These are phyloP conservation scores for Cosmia trapezina DNA, from an alignment of 2,888 invertebrate species.

Conservation along the genomic window DNA sequence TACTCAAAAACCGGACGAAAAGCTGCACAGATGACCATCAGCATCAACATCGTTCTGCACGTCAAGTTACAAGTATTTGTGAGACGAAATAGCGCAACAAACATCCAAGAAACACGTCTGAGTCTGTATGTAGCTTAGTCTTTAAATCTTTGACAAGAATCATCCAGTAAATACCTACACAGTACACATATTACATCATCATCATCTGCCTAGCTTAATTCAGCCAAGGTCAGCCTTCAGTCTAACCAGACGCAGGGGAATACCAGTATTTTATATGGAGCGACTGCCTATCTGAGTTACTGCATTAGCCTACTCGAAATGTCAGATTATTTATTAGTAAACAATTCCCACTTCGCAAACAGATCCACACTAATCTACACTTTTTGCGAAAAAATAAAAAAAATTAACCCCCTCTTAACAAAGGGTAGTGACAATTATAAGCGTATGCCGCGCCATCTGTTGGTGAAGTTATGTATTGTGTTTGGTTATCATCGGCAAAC, in stretches of 20 bases:
- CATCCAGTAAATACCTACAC: background rate
- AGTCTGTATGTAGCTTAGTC: background rate
- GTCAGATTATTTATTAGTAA: background rate
- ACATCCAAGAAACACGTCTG: background rate
- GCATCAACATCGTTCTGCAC: background rate
- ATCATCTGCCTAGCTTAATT: background rate
- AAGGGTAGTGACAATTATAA: conserved; percentile 60
- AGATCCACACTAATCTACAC: conserved; percentile 42
- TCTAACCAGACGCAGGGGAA: background rate
- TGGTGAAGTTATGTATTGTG: conserved; percentile 3
- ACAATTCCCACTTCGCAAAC: background rate
- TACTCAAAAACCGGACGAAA: too few relatives aligned
- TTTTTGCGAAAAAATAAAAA: conserved; percentile 32
- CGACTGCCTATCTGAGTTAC: background rate
- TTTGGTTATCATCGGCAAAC: conserved; percentile 25
- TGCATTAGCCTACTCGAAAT: background rate
- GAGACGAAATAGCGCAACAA: background rate
- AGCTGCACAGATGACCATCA: background rate
- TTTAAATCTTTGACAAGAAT: background rate
- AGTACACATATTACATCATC: background rate
- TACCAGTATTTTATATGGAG: background rate
- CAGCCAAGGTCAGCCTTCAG: background rate
- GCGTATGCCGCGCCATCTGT: conserved; percentile 58
- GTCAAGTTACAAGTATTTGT: background rate
- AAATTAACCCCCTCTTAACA: conserved; percentile 47